Conservation (phyloP, 2,888 invertebrate genomes). For the Ephialtes manifestator region DNA sequence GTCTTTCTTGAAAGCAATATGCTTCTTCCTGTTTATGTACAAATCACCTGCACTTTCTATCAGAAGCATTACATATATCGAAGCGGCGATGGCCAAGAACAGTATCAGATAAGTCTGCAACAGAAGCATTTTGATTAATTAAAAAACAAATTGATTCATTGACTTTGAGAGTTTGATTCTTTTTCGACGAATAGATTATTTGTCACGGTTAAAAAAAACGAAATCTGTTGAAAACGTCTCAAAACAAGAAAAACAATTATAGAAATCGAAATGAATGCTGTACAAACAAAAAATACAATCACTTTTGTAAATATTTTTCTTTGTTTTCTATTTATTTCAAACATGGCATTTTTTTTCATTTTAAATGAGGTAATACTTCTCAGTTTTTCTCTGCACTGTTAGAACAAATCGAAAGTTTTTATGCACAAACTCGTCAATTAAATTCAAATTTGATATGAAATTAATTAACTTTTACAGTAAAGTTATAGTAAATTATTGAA, state of each 20-base stretch:
- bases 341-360: neutral
- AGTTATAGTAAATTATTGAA: no score
- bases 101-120: slow-evolving; percentile 88
- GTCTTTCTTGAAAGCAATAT: slow-evolving; percentile 78
- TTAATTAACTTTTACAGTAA: no score
- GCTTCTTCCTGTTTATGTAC: slow-evolving; percentile 77
- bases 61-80: slow-evolving; percentile 88
- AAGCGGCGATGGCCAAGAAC: slow-evolving; percentile 87
- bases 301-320: slow-evolving; percentile 3
- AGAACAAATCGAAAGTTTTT: no score
- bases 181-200: neutral
- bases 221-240: neutral
- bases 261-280: no score
- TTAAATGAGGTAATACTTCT: no score
- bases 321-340: neutral
- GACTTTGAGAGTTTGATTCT: neutral
- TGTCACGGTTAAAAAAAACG: no score
- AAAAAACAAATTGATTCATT: neutral
- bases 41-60: slow-evolving; percentile 89
- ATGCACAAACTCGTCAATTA: no score
- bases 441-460: no score
- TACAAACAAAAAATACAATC: neutral
- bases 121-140: slow-evolving; percentile 25
- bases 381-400: no score
- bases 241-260: no score